phyloP scores from a whole-genome alignment of 2,113 vertebrate genomes.

The Pipra filicauda region DNA sequence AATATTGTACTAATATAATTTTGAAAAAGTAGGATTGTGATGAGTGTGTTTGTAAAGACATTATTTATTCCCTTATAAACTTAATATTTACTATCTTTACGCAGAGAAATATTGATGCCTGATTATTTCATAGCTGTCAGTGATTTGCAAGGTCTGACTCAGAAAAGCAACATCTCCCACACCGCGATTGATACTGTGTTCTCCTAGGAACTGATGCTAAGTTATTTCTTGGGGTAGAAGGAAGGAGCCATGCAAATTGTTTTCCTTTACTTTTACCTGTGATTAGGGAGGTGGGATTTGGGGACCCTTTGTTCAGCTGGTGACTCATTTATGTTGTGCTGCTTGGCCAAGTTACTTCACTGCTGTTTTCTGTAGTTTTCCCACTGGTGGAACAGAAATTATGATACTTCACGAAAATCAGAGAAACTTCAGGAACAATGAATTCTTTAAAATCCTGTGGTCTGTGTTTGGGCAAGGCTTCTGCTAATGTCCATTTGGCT shows the following conservation, averaged over 20 bases:
- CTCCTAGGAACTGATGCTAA: background rate
- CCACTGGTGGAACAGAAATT: background rate
- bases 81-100: constrained; percentile 1
- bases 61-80: constrained; percentile 23
- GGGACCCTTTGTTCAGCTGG: background rate
- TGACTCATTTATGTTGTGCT: background rate
- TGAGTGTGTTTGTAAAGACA: background rate
- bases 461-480: background rate
- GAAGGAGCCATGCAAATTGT: background rate
- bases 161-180: background rate
- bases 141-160: background rate
- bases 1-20: background rate
- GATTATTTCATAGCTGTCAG: background rate
- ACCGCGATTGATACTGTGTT: background rate
- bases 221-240: background rate
- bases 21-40: background rate
- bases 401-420: background rate
- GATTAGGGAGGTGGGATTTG: background rate
- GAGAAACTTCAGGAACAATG: background rate
- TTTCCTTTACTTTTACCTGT: background rate
- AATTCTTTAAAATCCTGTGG: background rate
- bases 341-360: background rate
- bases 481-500: background rate
- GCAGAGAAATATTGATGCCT: background rate
- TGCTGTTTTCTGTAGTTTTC: background rate